A percentile compares a stretch with the other conserved stretches of the same genome.
Evolutionary conservation across 2,113 vertebrate species (phyloP).

Genomic region (Aegotheles bennettii): DNA sequence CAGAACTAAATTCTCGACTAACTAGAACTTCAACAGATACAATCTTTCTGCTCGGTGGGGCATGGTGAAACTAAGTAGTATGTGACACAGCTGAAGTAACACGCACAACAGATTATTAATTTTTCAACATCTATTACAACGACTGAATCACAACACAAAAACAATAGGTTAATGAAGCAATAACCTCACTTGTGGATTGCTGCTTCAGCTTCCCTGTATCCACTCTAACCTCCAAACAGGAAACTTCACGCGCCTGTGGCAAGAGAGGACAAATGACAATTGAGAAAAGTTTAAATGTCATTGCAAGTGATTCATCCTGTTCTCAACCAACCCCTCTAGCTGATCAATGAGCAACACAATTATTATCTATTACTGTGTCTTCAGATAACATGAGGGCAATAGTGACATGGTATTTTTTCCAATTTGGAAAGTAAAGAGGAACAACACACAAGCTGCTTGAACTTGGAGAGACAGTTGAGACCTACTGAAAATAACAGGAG

Average conservation of each 20-base stretch:
- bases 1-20: neutral
- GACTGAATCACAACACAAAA: neutral
- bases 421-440: neutral
- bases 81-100: neutral
- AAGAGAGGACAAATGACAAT: neutral
- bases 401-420: neutral
- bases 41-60: neutral
- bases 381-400: neutral
- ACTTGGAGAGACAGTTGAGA: neutral
- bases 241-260: conserved; percentile 73
- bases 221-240: conserved; percentile 69
- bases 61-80: neutral
- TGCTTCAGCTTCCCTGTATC: conserved; percentile 47
- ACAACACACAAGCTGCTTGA: neutral
- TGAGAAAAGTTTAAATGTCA: neutral
- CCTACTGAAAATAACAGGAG: neutral
- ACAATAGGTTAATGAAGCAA: conserved; percentile 37
- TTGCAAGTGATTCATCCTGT: neutral
- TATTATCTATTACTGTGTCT: neutral
- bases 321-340: neutral
- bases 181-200: conserved; percentile 65
- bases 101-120: neutral
- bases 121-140: neutral
- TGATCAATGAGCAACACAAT: neutral
- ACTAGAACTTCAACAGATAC: neutral